Evolutionary conservation across 2,797 vertebrate genomes (phyloP), one percentile per base, ranked within the genome.

Genomic region (Sparidentex hasta): DNA sequence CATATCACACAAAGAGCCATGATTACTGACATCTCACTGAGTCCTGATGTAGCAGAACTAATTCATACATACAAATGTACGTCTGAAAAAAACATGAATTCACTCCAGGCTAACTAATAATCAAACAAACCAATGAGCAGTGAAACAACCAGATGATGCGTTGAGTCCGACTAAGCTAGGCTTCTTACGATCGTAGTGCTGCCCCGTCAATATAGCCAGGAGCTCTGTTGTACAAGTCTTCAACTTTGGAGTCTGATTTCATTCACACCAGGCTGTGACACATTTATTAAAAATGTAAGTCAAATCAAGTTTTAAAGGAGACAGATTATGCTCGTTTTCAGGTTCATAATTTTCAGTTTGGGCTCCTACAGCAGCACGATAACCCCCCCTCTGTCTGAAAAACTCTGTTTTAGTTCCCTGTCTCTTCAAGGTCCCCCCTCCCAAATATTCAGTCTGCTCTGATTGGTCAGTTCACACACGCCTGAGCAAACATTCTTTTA

Each of bases 21-120:
- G 87, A 93, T 91, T 93, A 89, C 86, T 84, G 84, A 85, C 87
- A 88, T 86, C 75, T 93, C 88, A 89, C 83, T 92, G 91, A 82
- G 70, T 86, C 74, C 77, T 48, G 76, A 91, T 92, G 90, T 87
- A 85, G 93, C 92, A 90, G 88, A 93, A 93, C 91, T 93, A 91
- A 94, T 91, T 91, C 86, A 88, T 69, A 88, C 85, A 83, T 83
- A 88, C 86, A 90, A 89, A 90, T 90, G 74, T 89, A 90, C 75
- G 87, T 77, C 43, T 69, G 78, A 85, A 85, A 83, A 81, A 87
- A 76, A 17, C 5, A 63, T 61, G 71, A 79, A 78, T 87, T 90
- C 80, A 88, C 87, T 88, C 58, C 72, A 76, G 88, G 86, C 87
- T 90, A 88, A 93, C 93, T 92, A 88, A 90, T 93, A 90, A 90